These are phyloP conservation scores for Sthenelais limicola DNA, from an alignment of 2,888 invertebrate species.

Conservation along the genomic window DNA sequence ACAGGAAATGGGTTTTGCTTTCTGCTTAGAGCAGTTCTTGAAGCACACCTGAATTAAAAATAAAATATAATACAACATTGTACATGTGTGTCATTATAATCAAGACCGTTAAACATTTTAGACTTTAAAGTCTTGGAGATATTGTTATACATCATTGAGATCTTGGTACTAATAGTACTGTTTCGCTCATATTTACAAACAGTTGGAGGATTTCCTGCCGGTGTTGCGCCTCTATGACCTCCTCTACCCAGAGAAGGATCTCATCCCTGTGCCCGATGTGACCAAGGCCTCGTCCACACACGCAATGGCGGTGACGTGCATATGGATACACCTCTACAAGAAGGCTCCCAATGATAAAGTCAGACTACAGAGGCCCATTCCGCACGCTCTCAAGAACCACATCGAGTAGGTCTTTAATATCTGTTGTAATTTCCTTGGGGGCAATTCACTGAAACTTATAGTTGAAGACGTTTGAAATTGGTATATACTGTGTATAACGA, in stretches of 20 bases:
- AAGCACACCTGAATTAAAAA: too few relatives aligned
- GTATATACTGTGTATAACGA: too few relatives aligned
- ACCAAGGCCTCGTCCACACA: slow-evolving; percentile 88
- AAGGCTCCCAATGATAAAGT: slow-evolving; percentile 92
- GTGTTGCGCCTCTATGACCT: slow-evolving; percentile 92
- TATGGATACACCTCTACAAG: slow-evolving; percentile 93
- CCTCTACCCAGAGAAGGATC: slow-evolving; percentile 91
- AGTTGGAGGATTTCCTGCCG: slow-evolving; percentile 88
- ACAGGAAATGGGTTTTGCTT: too few relatives aligned
- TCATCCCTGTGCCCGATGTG: slow-evolving; percentile 90
- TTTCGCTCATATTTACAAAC: too few relatives aligned
- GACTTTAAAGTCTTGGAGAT: not conserved
- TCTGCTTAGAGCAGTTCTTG: too few relatives aligned
- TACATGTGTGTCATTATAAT: not conserved
- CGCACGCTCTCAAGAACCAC: slow-evolving; percentile 81
- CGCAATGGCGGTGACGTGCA: slow-evolving; percentile 94
- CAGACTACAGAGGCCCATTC: slow-evolving; percentile 82
- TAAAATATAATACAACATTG: too few relatives aligned
- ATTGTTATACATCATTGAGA: not conserved
- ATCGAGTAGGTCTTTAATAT: slow-evolving; percentile 55
- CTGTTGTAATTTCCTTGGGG: too few relatives aligned
- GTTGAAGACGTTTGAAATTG: too few relatives aligned
- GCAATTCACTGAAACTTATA: too few relatives aligned
- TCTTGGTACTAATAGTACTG: not conserved
- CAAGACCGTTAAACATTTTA: not conserved